Evolutionary conservation across 2,888 invertebrate species (phyloP).

Genomic region (Pyrocoelia pectoralis): DNA sequence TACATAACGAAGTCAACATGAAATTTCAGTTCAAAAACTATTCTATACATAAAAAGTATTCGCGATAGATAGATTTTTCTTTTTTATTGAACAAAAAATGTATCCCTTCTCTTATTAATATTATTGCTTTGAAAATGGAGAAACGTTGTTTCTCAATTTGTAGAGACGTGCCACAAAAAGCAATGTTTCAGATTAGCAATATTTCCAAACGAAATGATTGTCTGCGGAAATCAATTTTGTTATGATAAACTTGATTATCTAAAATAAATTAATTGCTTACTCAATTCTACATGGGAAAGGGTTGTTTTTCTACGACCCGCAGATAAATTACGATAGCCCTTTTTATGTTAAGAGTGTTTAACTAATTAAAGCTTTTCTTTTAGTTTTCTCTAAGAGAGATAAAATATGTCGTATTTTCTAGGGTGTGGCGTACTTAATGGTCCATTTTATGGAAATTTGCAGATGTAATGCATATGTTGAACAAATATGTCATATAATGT

Average conservation of each 20-base stretch:
- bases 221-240: no score
- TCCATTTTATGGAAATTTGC: no score
- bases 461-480: no score
- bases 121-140: neutral
- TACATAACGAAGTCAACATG: conserved; percentile 1
- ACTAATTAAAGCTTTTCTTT: neutral
- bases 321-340: neutral
- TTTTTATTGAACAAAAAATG: neutral
- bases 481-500: no score
- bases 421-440: neutral
- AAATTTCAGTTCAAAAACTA: conserved; percentile 13
- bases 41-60: neutral
- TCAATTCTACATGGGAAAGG: neutral
- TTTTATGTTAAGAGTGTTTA: neutral
- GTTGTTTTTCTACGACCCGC: neutral
- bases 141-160: neutral
- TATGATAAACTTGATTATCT: no score
- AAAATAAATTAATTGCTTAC: neutral
- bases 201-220: neutral
- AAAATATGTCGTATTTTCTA: neutral
- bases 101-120: neutral
- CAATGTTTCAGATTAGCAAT: neutral
- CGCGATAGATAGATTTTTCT: neutral
- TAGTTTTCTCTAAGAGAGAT: neutral
- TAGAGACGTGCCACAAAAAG: neutral